These are phyloP conservation scores for Sus scrofa DNA, from an alignment of 2,113 vertebrate genomes.

Conservation along the genomic window T2T-Sscrofa CM000818.6:80689501-80690000, in stretches of 20 bases:
- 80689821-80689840: constrained; percentile 61
- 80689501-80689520: constrained; percentile 47
- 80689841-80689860: constrained; percentile 27
- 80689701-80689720: constrained; percentile 21
- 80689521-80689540: constrained; percentile 26
- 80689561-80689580: constrained; percentile 71
- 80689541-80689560: neutral
- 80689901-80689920: constrained; percentile 68
- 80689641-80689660: constrained; percentile 79
- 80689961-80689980: constrained; percentile 67
- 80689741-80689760: constrained; percentile 72
- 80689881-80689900: constrained; percentile 74
- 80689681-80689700: constrained; percentile 53
- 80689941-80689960: constrained; percentile 73
- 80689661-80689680: constrained; percentile 42
- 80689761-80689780: neutral
- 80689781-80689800: neutral
- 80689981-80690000: constrained; percentile 74
- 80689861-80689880: constrained; percentile 67
- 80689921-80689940: constrained; percentile 72
- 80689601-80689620: neutral
- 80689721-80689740: constrained; percentile 46
- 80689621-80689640: constrained; percentile 48
- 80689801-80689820: constrained; percentile 43
- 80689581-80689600: neutral